Conservation (phyloP, 2,797 vertebrate species). For the Sciaenops ocellatus region DNA sequence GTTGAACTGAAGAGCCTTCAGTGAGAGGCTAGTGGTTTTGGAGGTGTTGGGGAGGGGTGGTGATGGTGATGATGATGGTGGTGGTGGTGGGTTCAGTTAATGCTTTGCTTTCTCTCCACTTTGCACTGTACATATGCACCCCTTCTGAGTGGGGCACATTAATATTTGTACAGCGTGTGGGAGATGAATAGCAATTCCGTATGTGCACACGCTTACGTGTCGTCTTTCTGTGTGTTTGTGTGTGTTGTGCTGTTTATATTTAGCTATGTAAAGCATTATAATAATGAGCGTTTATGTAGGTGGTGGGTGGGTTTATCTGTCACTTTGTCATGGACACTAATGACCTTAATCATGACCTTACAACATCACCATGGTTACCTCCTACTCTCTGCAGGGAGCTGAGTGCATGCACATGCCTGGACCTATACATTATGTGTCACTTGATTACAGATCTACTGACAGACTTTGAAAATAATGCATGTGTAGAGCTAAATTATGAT, state of each 20-base stretch:
- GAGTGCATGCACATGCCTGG: slow-evolving; percentile 36
- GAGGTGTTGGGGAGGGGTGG: background rate
- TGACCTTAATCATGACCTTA: slow-evolving; percentile 73
- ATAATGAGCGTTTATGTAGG: slow-evolving; percentile 62
- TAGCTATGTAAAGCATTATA: slow-evolving; percentile 68
- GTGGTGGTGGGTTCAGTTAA: slow-evolving; percentile 41
- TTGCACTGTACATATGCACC: slow-evolving; percentile 39
- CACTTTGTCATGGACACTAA: slow-evolving; percentile 62
- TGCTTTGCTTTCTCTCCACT: slow-evolving; percentile 40
- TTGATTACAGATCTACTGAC: slow-evolving; percentile 30
- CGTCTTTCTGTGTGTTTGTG: slow-evolving; percentile 20
- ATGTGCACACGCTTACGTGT: background rate
- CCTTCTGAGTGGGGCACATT: slow-evolving; percentile 39
- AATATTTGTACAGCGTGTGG: slow-evolving; percentile 60
- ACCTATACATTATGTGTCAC: slow-evolving; percentile 39
- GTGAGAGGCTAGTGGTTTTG: slow-evolving; percentile 40
- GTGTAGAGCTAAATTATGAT: slow-evolving; percentile 5
- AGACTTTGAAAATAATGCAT: slow-evolving; percentile 19
- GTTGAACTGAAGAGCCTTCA: slow-evolving; percentile 56
- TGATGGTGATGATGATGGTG: no score
- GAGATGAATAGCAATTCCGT: slow-evolving; percentile 24
- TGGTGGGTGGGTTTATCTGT: slow-evolving; percentile 60
- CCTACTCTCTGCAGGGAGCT: slow-evolving; percentile 44
- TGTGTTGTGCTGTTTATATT: slow-evolving; percentile 66
- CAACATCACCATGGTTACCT: slow-evolving; percentile 69